Conservation (phyloP, 2,113 vertebrate genomes). For the Ploceus nigricollis region DNA sequence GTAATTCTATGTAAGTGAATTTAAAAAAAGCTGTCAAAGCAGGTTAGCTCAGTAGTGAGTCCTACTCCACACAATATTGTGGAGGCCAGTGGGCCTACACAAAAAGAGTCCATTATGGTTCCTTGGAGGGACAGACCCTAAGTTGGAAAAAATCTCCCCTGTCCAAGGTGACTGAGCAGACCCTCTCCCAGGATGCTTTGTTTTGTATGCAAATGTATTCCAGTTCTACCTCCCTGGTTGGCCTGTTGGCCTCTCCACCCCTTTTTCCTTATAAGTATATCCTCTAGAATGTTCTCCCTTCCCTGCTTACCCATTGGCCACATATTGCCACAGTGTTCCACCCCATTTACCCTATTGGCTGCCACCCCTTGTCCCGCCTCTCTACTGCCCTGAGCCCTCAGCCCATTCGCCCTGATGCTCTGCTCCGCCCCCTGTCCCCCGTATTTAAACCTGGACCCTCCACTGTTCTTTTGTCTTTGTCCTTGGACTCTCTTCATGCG, state of each 20-base stretch:
- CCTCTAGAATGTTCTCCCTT: background rate
- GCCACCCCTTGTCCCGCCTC: background rate
- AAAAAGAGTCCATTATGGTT: background rate
- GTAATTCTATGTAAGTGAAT: background rate
- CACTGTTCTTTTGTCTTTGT: background rate
- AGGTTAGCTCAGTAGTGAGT: background rate
- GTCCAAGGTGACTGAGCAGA: background rate
- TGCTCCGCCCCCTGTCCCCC: too few relatives aligned
- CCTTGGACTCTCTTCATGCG: rapidly evolving
- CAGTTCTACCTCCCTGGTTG: background rate
- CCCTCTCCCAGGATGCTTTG: background rate
- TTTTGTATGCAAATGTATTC: background rate
- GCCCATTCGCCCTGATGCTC: background rate
- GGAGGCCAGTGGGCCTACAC: background rate
- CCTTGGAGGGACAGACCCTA: background rate
- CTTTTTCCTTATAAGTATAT: background rate
- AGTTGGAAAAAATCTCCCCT: background rate
- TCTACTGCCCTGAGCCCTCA: background rate
- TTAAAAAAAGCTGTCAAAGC: background rate
- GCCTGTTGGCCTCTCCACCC: rapidly evolving
- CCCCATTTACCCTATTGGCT: background rate
- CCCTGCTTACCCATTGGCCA: background rate
- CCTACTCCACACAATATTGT: background rate
- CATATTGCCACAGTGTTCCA: background rate
- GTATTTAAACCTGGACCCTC: background rate